Evolutionary conservation across 2,797 vertebrate species (phyloP).

Genomic region (Cheirogaleus major): DNA sequence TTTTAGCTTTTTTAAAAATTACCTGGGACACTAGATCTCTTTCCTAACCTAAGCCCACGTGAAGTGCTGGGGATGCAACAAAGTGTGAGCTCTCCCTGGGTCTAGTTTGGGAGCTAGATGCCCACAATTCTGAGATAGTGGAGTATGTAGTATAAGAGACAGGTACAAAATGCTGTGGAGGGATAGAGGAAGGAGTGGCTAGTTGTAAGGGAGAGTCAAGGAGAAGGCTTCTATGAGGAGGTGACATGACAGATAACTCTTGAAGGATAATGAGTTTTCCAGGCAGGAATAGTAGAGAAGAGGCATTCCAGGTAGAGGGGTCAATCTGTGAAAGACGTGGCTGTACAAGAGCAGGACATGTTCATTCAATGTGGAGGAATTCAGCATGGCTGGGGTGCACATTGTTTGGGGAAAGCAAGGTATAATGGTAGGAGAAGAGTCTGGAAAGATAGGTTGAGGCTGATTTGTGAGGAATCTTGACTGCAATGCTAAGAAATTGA

Average conservation of each 20-base stretch:
- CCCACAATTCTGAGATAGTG: slow-evolving; percentile 19
- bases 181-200: not conserved
- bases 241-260: not conserved
- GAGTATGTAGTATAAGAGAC: not conserved
- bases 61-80: not conserved
- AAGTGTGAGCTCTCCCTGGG: not conserved
- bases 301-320: slow-evolving; percentile 9
- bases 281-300: not conserved
- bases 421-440: slow-evolving; percentile 22
- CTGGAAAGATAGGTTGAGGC: not conserved
- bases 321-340: not conserved
- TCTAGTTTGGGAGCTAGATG: slow-evolving; percentile 19
- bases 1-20: slow-evolving; percentile 36
- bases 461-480: slow-evolving; percentile 31
- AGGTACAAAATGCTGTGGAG: not conserved
- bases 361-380: slow-evolving; percentile 17
- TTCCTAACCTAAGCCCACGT: not conserved
- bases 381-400: not conserved
- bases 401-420: not conserved
- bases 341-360: not conserved
- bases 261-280: slow-evolving; percentile 25
- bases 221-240: not conserved
- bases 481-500: not conserved
- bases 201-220: not conserved
- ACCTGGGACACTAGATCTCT: not conserved